A percentile compares a stretch with the other conserved stretches of the same genome.
phyloP scores from a whole-genome alignment of 2,888 invertebrate genomes.

The Alentia gelatinosa region DNA sequence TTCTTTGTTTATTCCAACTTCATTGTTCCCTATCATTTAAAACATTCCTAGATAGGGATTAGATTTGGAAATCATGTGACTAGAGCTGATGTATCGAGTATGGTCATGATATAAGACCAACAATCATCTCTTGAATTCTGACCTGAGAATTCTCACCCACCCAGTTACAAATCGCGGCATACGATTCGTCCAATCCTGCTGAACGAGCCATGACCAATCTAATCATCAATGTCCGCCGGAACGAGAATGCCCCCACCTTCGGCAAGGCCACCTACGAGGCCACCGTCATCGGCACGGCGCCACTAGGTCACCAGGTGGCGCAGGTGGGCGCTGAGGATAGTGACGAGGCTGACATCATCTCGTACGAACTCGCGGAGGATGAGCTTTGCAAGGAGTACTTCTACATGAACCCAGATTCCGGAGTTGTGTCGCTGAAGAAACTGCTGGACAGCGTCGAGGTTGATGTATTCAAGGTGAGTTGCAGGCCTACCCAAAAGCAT shows the following conservation, averaged over 20 bases:
- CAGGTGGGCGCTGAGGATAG: constrained; percentile 71
- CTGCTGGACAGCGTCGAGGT: constrained; percentile 62
- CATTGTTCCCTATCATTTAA: too few species aligned
- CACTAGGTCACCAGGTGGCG: constrained; percentile 63
- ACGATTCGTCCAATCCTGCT: constrained; percentile 62
- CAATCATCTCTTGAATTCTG: not conserved
- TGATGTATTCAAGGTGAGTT: constrained; percentile 69
- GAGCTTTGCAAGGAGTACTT: constrained; percentile 69
- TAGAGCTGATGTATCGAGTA: not conserved
- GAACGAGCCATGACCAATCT: constrained; percentile 59
- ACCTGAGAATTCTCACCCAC: not conserved
- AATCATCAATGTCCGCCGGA: constrained; percentile 68
- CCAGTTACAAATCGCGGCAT: constrained; percentile 63
- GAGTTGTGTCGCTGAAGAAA: constrained; percentile 63
- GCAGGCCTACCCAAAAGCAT: too few species aligned
- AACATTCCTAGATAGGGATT: too few species aligned
- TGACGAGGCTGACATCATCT: constrained; percentile 67
- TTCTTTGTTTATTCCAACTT: too few species aligned
- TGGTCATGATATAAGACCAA: not conserved
- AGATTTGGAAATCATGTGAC: too few species aligned
- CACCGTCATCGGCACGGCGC: constrained; percentile 65
- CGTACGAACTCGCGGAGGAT: constrained; percentile 61
- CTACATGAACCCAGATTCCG: constrained; percentile 70
- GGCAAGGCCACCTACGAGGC: constrained; percentile 57
- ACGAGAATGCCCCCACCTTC: constrained; percentile 70